Conservation (phyloP, 2,797 vertebrate genomes). For the Hypotaenidia okinawae region DNA sequence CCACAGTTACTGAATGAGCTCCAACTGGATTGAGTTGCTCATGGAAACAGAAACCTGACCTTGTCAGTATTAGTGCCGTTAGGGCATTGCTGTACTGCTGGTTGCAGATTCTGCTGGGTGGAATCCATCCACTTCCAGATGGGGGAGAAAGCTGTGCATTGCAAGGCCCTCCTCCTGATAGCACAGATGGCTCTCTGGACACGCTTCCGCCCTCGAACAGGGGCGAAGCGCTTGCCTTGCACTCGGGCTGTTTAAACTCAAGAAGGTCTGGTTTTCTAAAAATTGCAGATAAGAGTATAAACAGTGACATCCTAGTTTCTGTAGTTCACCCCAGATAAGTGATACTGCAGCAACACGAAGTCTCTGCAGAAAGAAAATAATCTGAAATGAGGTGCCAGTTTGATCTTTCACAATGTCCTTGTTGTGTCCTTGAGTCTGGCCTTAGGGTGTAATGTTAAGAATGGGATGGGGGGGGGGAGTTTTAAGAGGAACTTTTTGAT, state of each 20-base stretch:
- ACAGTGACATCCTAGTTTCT: background rate
- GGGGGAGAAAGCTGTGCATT: background rate
- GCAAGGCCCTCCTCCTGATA: background rate
- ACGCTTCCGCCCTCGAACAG: background rate
- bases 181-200: background rate
- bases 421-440: background rate
- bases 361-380: background rate
- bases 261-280: background rate
- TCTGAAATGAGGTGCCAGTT: background rate
- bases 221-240: background rate
- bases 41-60: background rate
- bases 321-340: background rate
- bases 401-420: background rate
- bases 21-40: conserved; percentile 50
- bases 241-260: background rate
- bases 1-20: conserved; percentile 9
- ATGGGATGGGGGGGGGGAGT: background rate
- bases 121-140: conserved; percentile 15
- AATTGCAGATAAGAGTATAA: background rate
- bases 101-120: conserved; percentile 50
- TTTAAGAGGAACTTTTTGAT: background rate
- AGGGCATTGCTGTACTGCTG: background rate
- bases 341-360: background rate
- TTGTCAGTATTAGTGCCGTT: background rate
- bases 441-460: background rate